Percentiles rank a stretch among this genome's conserved stretches.
Evolutionary conservation across 2,113 vertebrate species (phyloP).

Genomic region (Brevimyrus niger): DNA sequence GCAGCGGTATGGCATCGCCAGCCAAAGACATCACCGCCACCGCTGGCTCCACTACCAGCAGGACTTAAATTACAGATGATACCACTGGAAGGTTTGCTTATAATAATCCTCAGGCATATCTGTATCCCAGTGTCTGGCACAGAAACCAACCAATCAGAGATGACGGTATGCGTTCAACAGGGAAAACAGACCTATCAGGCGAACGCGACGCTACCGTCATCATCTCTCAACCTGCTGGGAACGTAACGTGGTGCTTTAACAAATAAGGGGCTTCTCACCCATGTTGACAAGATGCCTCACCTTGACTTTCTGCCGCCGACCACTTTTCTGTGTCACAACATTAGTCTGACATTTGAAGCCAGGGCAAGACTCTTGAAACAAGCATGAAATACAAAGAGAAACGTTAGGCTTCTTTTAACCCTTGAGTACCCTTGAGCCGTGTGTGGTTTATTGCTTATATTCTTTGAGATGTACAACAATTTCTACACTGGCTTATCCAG

Average conservation of each 20-base stretch:
- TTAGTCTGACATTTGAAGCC: background rate
- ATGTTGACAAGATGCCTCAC: background rate
- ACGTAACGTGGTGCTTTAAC: background rate
- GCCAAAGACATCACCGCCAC: background rate
- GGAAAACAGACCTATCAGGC: conserved; percentile 13
- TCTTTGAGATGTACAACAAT: background rate
- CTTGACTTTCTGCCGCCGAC: background rate
- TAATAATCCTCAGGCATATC: conserved; percentile 16
- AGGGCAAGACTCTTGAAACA: background rate
- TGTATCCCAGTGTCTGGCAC: background rate
- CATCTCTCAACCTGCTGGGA: conserved; percentile 4
- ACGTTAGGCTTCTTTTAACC: background rate
- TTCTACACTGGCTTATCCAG: background rate
- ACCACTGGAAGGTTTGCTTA: conserved; percentile 6
- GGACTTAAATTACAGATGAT: conserved; percentile 17
- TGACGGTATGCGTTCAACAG: conserved; percentile 11
- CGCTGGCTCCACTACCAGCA: conserved; percentile 9
- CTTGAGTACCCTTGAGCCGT: background rate
- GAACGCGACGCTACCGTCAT: background rate
- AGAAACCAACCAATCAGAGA: background rate
- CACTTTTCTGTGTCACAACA: conserved; percentile 1
- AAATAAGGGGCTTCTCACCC: background rate
- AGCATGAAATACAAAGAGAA: background rate
- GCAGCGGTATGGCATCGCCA: background rate
- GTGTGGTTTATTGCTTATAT: background rate